These are phyloP conservation scores for Scolopax mira DNA, from an alignment of 2,113 vertebrate species.

Conservation along the genomic window DNA sequence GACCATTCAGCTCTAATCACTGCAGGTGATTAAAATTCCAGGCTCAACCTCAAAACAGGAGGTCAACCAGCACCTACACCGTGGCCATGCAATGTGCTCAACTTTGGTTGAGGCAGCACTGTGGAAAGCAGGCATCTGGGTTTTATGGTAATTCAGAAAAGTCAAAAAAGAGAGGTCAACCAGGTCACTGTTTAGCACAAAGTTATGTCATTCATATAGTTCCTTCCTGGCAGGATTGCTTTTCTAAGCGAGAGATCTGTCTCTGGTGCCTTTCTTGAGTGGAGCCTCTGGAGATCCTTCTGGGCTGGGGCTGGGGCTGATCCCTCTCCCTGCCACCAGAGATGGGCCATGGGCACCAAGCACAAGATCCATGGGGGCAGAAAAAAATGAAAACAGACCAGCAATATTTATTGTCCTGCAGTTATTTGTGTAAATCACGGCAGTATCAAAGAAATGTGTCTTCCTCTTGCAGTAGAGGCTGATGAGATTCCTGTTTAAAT, in stretches of 20 bases:
- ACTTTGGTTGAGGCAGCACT: fast-evolving
- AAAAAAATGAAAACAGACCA: fast-evolving
- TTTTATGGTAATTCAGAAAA: background rate
- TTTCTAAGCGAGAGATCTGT: background rate
- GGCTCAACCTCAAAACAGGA: background rate
- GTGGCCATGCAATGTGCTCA: fast-evolving
- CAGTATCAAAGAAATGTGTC: conserved; percentile 7
- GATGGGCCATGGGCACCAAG: background rate
- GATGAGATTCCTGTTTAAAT: conserved; percentile 30
- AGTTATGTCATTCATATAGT: background rate
- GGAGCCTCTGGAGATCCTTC: background rate
- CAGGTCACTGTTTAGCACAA: background rate
- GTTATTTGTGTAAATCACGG: background rate
- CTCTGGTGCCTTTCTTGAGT: fast-evolving
- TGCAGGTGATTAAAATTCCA: background rate
- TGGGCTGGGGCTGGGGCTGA: background rate
- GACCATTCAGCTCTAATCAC: background rate
- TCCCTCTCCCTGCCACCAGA: background rate
- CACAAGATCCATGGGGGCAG: background rate
- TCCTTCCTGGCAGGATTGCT: background rate
- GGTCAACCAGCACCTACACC: fast-evolving
- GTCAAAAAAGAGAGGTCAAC: background rate
- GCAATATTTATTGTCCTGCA: background rate
- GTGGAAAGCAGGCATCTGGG: background rate
- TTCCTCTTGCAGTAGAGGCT: background rate